Evolutionary conservation across 2,113 vertebrate genomes (phyloP), one percentile per base, ranked within the genome.

Genomic region (Herpailurus yagouaroundi): DNA sequence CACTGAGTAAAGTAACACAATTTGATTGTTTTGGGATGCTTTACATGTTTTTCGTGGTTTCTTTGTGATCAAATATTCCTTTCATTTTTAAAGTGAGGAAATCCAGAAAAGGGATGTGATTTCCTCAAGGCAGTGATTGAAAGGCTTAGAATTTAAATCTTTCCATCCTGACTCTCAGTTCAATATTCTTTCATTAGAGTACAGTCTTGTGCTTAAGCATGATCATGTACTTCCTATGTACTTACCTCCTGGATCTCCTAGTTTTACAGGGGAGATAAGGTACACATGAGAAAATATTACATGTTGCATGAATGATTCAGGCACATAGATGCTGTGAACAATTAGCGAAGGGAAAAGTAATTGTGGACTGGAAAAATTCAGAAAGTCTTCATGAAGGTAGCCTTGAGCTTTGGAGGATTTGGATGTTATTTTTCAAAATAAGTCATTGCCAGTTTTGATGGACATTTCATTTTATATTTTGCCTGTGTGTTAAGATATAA

Each of bases 81-180:
- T 9, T 95, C 16, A 90, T 89, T 95, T 94, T 95, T 93, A 60
- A 97, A 74, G 25, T 89, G 68, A 82, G 60, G 76, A 95, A 91
- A 79, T 91, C 38, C 18, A 71, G 64, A 84, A 23, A 88, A 45
- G 13, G 41, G 86, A 96, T 79, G 27, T 89, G n/a, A 81, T 55
- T 71, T 86, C 80, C 33, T 83, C 21, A 74, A 83, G 36, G 41
- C 55, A 79, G n/a, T 33, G 25, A 81, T 4, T 85, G 36, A 60
- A 69, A 81, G 82, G 90, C 57, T 91, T 97, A 48, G 50, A 89
- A 96, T 84, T 95, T 45, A 74, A 89, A 69, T 92, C 55, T 89
- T 83, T 83, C n/a, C 25, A 27, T 81, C 8, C 60, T 83, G 41
- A 73, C 16, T 89, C 66, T 79, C 15, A 23, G 11, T 73, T 95